Percentiles rank a stretch among this genome's conserved stretches.
phyloP scores from a whole-genome alignment of 2,113 vertebrate species.

The Alces alces region DNA sequence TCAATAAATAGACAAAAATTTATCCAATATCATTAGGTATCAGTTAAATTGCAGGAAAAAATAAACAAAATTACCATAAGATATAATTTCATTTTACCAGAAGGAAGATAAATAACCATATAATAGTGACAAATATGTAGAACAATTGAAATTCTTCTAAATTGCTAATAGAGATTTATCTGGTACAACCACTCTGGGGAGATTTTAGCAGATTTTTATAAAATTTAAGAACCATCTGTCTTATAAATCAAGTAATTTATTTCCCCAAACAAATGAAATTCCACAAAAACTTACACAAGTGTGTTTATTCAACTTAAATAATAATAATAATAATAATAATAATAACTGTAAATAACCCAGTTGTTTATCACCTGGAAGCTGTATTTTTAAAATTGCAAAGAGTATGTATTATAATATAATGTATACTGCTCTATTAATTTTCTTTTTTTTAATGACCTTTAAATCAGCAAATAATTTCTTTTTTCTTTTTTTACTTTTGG shows the following conservation, averaged over 20 bases:
- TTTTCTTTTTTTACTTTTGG: too few relatives aligned
- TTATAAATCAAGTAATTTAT: not conserved
- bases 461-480: too few relatives aligned
- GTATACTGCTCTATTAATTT: not conserved
- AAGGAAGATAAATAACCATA: not conserved
- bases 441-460: too few relatives aligned
- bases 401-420: not conserved
- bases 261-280: too few relatives aligned
- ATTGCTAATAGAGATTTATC: not conserved
- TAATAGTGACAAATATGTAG: not conserved
- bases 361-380: not conserved
- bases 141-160: not conserved
- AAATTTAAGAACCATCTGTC: not conserved
- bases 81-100: not conserved
- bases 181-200: not conserved
- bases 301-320: not conserved
- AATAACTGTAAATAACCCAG: not conserved
- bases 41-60: not conserved
- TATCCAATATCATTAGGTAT: not conserved
- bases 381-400: not conserved
- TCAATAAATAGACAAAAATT: not conserved
- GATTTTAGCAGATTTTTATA: not conserved
- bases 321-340: not conserved
- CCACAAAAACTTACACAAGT: not conserved
- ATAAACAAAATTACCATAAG: not conserved